A percentile compares a stretch with the other conserved stretches of the same genome.
These are phyloP conservation scores for Drosophila athabasca DNA, from an alignment of 1,140 invertebrate species.

Conservation along the genomic window DNA sequence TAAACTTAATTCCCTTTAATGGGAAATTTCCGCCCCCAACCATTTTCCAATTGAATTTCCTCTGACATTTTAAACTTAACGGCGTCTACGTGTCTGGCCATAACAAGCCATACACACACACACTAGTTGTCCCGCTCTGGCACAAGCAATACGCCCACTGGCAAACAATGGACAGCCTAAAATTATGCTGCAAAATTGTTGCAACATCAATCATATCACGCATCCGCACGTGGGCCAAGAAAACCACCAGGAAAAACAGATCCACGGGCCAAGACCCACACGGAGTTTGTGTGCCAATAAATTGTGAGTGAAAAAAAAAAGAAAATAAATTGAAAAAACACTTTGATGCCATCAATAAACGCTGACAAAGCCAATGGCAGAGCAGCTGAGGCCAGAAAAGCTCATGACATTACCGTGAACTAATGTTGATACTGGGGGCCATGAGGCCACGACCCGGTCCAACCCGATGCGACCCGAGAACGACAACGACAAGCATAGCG, in stretches of 20 bases:
- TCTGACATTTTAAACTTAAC: constrained; percentile 56
- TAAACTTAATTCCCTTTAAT: neutral
- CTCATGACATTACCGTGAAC: constrained; percentile 76
- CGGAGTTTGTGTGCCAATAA: constrained; percentile 63
- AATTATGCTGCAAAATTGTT: constrained; percentile 77
- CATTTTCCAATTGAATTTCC: constrained; percentile 10
- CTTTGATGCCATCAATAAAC: constrained; percentile 80
- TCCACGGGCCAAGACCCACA: constrained; percentile 21
- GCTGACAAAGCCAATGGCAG: constrained; percentile 71
- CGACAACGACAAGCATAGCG: constrained; percentile 9
- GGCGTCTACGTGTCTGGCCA: constrained; percentile 57
- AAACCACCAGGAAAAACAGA: constrained; percentile 11
- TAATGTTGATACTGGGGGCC: constrained; percentile 68
- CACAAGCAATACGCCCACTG: constrained; percentile 11
- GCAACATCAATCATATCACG: constrained; percentile 73
- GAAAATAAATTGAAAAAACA: constrained; percentile 82
- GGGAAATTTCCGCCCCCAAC: neutral
- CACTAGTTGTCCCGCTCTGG: constrained; percentile 30
- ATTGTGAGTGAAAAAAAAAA: constrained; percentile 54
- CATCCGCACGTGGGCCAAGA: constrained; percentile 46
- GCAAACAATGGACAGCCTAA: constrained; percentile 42
- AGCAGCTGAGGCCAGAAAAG: constrained; percentile 74
- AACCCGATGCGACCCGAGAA: constrained; percentile 23
- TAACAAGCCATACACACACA: no score
- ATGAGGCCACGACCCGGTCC: neutral